Evolutionary conservation across 1,140 invertebrate species (phyloP).

Genomic region (Nephila pilipes): DNA sequence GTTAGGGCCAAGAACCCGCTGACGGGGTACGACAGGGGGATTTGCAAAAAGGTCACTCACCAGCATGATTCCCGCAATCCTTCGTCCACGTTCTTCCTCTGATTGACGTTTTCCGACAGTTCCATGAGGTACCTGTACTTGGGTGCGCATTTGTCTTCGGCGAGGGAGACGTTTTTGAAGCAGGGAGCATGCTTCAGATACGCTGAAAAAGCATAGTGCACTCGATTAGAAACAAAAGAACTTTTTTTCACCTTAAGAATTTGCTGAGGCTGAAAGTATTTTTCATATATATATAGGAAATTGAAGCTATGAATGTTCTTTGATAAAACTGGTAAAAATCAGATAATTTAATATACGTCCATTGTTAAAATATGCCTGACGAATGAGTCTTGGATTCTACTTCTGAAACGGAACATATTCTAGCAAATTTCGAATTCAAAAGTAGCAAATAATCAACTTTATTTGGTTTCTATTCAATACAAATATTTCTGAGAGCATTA

Average conservation of each 20-base stretch:
- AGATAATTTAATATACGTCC: no score
- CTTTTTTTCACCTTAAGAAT: not conserved
- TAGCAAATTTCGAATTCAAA: no score
- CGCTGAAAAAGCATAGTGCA: constrained; percentile 58
- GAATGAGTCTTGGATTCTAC: no score
- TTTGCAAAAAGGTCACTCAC: constrained; percentile 60
- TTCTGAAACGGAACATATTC: no score
- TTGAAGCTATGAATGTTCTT: no score
- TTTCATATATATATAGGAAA: no score
- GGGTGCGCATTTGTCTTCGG: constrained; percentile 78
- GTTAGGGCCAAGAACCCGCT: not conserved
- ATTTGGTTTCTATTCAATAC: no score
- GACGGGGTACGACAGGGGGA: not conserved
- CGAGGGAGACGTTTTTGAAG: constrained; percentile 78
- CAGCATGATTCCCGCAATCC: constrained; percentile 76
- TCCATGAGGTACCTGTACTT: constrained; percentile 77
- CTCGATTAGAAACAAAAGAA: no score
- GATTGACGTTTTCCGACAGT: constrained; percentile 72
- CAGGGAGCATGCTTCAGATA: constrained; percentile 77
- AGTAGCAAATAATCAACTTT: no score
- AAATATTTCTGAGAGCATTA: no score
- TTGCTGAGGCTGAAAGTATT: not conserved
- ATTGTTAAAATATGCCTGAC: no score
- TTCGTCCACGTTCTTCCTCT: constrained; percentile 75
- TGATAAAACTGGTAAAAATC: no score